phyloP scores from a whole-genome alignment of 2,888 invertebrate species.

The Drosophila quinaria region DNA sequence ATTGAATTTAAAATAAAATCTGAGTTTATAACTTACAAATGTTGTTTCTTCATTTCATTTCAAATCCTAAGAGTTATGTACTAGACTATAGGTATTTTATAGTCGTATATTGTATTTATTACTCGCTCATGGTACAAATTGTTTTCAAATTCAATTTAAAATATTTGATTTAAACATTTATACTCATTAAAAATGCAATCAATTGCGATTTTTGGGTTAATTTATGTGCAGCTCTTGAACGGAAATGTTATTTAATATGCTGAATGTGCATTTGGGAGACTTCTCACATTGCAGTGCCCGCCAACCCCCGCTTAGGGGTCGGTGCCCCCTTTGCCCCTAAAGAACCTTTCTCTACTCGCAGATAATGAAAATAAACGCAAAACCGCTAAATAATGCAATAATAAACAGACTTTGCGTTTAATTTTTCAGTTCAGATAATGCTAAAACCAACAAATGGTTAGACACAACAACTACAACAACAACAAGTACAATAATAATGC shows the following conservation, averaged over 20 bases:
- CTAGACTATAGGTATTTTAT: not conserved
- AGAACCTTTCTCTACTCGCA: not conserved
- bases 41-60: too few species aligned
- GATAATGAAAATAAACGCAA: conserved; percentile 18
- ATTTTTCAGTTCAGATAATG: conserved; percentile 10
- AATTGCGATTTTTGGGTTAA: conserved; percentile 31
- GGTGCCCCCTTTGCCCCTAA: not conserved
- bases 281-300: not conserved
- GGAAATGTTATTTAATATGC: conserved; percentile 59
- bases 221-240: conserved; percentile 35
- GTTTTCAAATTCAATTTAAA: conserved; percentile 52
- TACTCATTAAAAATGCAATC: conserved; percentile 58
- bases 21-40: too few species aligned
- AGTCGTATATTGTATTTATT: not conserved
- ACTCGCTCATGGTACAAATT: not conserved
- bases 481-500: not conserved
- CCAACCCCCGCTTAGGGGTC: too few species aligned
- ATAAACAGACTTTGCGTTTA: conserved; percentile 44
- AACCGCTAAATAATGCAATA: conserved; percentile 59
- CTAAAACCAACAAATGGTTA: conserved; percentile 41
- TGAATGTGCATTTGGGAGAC: conserved; percentile 39
- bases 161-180: conserved; percentile 58
- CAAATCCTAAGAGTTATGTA: too few species aligned
- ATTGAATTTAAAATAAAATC: not conserved
- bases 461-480: conserved; percentile 16